phyloP scores from a whole-genome alignment of 2,888 invertebrate genomes.

The Lobophora halterata region DNA sequence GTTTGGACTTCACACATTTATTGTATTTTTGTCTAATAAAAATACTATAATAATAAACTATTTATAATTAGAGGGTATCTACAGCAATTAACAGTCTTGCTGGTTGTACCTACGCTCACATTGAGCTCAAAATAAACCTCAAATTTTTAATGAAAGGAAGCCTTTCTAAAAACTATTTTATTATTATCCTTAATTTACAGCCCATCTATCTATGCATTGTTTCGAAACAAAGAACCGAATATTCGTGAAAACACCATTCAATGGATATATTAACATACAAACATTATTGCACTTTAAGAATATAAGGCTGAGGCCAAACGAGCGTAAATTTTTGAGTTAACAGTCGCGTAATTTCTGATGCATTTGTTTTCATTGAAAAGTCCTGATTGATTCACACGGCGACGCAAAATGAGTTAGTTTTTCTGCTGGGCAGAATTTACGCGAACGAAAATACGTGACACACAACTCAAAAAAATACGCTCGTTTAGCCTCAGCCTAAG shows the following conservation, averaged over 20 bases:
- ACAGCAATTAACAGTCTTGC: conserved; percentile 80
- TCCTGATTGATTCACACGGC: too few relatives aligned
- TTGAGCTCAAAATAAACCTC: conserved; percentile 59
- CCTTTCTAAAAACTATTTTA: conserved; percentile 50
- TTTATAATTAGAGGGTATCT: conserved; percentile 72
- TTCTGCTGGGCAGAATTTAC: too few relatives aligned
- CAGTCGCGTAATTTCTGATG: too few relatives aligned
- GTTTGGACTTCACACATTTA: conserved; percentile 79
- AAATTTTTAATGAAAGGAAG: conserved; percentile 48
- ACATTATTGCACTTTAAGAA: conserved; percentile 67
- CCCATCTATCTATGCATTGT: conserved; percentile 56
- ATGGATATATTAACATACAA: conserved; percentile 48
- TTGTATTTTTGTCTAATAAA: conserved; percentile 81
- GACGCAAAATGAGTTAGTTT: too few relatives aligned
- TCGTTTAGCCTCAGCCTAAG: too few relatives aligned
- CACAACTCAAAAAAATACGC: too few relatives aligned
- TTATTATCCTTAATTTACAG: conserved; percentile 64
- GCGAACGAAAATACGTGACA: too few relatives aligned
- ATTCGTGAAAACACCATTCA: conserved; percentile 61
- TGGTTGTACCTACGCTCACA: conserved; percentile 66
- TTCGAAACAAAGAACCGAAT: conserved; percentile 38
- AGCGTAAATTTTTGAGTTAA: too few relatives aligned
- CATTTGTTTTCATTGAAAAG: too few relatives aligned
- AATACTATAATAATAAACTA: conserved; percentile 78
- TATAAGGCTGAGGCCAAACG: too few relatives aligned